These are phyloP conservation scores for Nasonia vitripennis DNA, from an alignment of 1,140 invertebrate species.

Conservation along the genomic window DNA sequence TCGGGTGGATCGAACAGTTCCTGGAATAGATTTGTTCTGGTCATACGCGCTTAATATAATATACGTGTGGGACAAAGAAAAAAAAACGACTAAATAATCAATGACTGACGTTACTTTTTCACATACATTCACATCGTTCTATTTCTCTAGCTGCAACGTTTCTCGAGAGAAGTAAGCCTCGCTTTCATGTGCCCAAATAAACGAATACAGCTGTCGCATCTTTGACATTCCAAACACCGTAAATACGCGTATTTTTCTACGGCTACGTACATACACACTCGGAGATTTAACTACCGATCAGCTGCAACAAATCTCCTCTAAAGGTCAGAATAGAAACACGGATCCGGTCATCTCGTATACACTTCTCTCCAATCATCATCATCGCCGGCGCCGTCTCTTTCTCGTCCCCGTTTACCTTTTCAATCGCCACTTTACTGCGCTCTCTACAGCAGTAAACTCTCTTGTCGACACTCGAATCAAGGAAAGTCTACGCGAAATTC, in stretches of 20 bases:
- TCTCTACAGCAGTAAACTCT: neutral
- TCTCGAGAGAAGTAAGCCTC: neutral
- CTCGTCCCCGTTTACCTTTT: conserved; percentile 11
- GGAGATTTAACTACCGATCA: conserved; percentile 1
- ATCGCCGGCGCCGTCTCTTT: neutral
- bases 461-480: neutral
- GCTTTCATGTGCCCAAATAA: neutral
- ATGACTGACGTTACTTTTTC: too few species aligned
- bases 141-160: too few species aligned
- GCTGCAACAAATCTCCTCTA: neutral
- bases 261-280: neutral
- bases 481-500: neutral
- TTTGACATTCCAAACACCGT: neutral
- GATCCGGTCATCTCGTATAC: neutral
- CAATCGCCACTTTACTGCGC: conserved; percentile 1
- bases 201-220: neutral
- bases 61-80: neutral
- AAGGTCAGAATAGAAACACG: neutral
- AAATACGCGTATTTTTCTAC: neutral
- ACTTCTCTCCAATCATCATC: conserved; percentile 11
- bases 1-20: neutral
- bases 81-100: too few species aligned
- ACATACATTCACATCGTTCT: neutral
- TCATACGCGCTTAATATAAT: neutral
- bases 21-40: neutral